These are phyloP conservation scores for Phthorimaea operculella DNA, from an alignment of 1,140 invertebrate species.

Conservation along the genomic window DNA sequence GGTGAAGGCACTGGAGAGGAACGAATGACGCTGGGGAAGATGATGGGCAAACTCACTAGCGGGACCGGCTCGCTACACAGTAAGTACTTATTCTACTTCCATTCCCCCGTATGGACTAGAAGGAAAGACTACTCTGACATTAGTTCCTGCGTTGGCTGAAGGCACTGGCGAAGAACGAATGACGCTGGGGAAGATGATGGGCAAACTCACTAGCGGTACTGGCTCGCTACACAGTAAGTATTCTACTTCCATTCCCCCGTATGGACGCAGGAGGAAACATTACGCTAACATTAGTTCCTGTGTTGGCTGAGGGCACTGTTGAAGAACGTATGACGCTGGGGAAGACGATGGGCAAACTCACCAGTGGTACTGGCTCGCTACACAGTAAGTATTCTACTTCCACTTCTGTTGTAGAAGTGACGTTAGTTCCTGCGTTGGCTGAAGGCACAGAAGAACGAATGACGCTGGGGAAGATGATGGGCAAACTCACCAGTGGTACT, in stretches of 20 bases:
- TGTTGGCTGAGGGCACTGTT: conserved; percentile 76
- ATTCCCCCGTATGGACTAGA: conserved; percentile 66
- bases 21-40: conserved; percentile 84
- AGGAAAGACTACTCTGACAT: conserved; percentile 81
- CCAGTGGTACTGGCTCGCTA: conserved; percentile 79
- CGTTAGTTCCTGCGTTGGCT: conserved; percentile 82
- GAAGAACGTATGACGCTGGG: conserved; percentile 88
- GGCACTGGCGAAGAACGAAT: conserved; percentile 82
- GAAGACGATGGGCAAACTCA: conserved; percentile 82
- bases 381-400: conserved; percentile 45
- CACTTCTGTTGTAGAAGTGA: conserved; percentile 72
- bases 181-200: conserved; percentile 82
- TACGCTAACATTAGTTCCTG: conserved; percentile 87
- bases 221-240: conserved; percentile 68
- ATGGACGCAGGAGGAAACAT: conserved; percentile 71
- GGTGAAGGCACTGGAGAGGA: conserved; percentile 82
- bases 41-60: conserved; percentile 84
- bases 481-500: conserved; percentile 87
- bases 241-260: conserved; percentile 69
- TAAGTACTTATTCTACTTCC: conserved; percentile 73
- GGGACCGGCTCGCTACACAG: conserved; percentile 77
- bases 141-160: conserved; percentile 82
- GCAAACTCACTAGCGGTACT: conserved; percentile 87
- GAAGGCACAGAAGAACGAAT: conserved; percentile 83
- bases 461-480: conserved; percentile 82